Base-by-base conservation (phyloP, 2,888 invertebrate genomes). In the Ormyrus thymus region DNA sequence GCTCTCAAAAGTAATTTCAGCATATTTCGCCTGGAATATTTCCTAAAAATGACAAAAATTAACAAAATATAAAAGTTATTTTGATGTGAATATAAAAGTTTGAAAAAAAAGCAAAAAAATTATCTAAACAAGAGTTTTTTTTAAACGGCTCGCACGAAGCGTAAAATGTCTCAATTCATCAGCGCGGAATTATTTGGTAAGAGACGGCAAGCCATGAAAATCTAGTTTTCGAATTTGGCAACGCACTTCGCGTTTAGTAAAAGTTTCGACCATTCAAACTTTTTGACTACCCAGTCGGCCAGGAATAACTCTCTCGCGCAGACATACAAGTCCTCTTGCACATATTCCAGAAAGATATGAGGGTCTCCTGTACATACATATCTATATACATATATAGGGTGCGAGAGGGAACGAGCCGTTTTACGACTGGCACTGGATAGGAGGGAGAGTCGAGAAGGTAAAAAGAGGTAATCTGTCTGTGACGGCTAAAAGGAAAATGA, bases 361-460 rank as follows among this genome's bases (percentile, higher is more conserved):
- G 10, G 7, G 13, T 58, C 58, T 6, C 15, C 8, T 15, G 45
- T 7, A 7, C 46, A 68, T 55, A 46, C 10, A 51, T 55, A 13
- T 46, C 7, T 43, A 58, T 58, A 50, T 50, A 15, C 11, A 13
- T 7, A 10, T 59, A 50, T 56, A 68, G 7, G 50, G 15, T 29
- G 7, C 6, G 13, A 53, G 66, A 66, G 48, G 82, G 84, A 83
- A 83, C 82, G 66, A 76, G 75, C 78, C 79, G 82, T 69, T 83
- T 84, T 84, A 84, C 81, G 84, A 82, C 84, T 81, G 70, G 64
- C 29, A 78, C 59, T 65, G 72, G 79, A 10, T 46, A 15, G 48
- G 46, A 46, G 53, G 53, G 43, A n/a, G 45, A 50, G 29, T 29
- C 29, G 29, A 55, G 58, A 50, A 29, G 51, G 69, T 45, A n/a